Evolutionary conservation across 2,888 invertebrate genomes (phyloP), one percentile per base, ranked within the genome.

Genomic region (Corythucha ciliata): DNA sequence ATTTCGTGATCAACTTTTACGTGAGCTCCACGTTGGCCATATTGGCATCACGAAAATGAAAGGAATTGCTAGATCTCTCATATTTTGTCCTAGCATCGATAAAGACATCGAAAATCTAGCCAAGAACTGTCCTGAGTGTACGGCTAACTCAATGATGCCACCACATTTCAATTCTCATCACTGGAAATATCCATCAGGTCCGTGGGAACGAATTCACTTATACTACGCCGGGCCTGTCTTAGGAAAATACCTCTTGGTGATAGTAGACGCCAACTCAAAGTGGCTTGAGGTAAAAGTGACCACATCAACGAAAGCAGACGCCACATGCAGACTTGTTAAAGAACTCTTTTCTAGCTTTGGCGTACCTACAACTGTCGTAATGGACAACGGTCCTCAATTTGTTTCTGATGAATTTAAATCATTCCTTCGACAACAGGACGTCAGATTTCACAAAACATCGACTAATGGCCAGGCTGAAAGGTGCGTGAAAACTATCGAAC

Each of bases 201-300:
- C 51, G n/a, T 62, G 57, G 60, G 42, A 33, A 3, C 47, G 61
- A n/a, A 56, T 61, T 2, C 61, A 62, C 40, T 41, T 52, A 3
- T 59, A 62, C 49, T 61, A 55, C 29, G 40, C 54, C 27, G 58
- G 54, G 1, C 39, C 52, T 14, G 50, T 58, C 4, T 21, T 53
- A 52, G 33, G 46, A 4, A 48, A 54, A 21, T 58, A 55, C 4
- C 59, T 59, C 21, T 33, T 62, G 6, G 36, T 64, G 2, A 20
- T 63, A 2, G 48, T 63, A 0, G 61, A 63, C 37, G 56, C 63
- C 1, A 49, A 57, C 32, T 58, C 56, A 0, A 61, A 63, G 27
- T 62, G 59, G 61, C 56, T 55, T 2, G 60, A 61, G 48, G 56
- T 62, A 0, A 41, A 58, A 1, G 45, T 52, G 14, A 50, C 47